Evolutionary conservation across 2,113 vertebrate species (phyloP), one percentile per base, ranked within the genome.

Genomic region (Serilophus lunatus): DNA sequence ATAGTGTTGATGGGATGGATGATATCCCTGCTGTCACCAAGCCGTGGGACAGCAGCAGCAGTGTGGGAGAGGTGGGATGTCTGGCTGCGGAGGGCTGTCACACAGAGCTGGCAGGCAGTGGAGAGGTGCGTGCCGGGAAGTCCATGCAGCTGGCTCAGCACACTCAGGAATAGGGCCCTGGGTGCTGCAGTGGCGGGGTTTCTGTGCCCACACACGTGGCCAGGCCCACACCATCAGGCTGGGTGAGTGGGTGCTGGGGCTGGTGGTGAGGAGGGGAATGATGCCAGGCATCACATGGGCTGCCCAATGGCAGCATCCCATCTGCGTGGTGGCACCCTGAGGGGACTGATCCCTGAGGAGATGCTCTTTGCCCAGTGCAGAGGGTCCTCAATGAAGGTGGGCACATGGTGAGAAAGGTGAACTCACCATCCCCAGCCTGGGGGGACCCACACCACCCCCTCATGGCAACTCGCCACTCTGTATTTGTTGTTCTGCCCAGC

Each of bases 401-500:
- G 49, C 63, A 65, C 24, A 10, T 14, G 20, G n/a, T 22, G 45
- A 65, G 16, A 18, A 0, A 40, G 2, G 36, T 69, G 72, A 86
- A 57, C 25, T 31, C 3, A 2, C 49, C 2, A 5, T 17, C 45
- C 36, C 29, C 25, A 54, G n/a, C 20, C 75, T 45, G 29, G 60
- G 53, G 53, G 33, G 74, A 85, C 31, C 42, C 65, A 53, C 3
- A 2, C 65, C 60, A 60, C 49, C 63, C 36, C 36, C 53, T 14
- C 63, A 24, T 85, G 84, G 88, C 88, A 78, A 35, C 68, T 45
- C 63, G 1, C 49, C 8, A 5, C 87, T 84, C 68, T 64, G 49
- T 44, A 91, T 97, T 97, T 97, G 91, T 66, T 96, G 95, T 97
- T 96, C 96, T 96, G 80, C 45, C 66, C 53, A 35, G 49, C 81